These are phyloP conservation scores for Lanius ludovicianus DNA, from an alignment of 2,113 vertebrate genomes.

Conservation along the genomic window DNA sequence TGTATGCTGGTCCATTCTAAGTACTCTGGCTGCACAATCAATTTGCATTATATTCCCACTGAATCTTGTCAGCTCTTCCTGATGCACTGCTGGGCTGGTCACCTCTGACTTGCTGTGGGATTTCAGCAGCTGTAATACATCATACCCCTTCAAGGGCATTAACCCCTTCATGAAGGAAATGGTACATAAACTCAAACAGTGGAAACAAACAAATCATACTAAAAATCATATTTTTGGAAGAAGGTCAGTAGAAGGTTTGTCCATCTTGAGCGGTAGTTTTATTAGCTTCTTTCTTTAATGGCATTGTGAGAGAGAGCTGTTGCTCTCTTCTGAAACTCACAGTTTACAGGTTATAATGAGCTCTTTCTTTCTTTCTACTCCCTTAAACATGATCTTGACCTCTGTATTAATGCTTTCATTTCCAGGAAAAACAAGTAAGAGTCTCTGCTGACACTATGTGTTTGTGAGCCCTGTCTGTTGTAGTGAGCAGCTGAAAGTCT, in stretches of 20 bases:
- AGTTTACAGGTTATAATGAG: neutral
- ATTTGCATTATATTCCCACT: neutral
- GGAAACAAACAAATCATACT: neutral
- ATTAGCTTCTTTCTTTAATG: neutral
- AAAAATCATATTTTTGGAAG: neutral
- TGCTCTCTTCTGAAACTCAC: neutral
- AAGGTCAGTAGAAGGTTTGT: neutral
- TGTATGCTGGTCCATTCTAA: neutral
- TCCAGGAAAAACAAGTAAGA: neutral
- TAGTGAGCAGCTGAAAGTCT: neutral
- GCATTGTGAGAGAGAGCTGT: neutral
- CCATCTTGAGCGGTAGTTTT: neutral
- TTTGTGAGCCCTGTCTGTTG: neutral
- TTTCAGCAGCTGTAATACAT: neutral
- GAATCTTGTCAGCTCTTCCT: neutral
- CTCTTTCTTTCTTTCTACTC: neutral
- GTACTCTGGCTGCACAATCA: neutral
- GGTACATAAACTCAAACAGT: neutral
- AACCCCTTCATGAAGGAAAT: neutral
- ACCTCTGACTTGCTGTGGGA: neutral
- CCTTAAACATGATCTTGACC: neutral
- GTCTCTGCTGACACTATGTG: neutral
- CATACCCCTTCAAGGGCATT: neutral
- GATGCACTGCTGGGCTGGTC: neutral
- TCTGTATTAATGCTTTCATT: neutral